Base-by-base conservation (phyloP, 2,113 vertebrate species). In the Lontra canadensis region DNA sequence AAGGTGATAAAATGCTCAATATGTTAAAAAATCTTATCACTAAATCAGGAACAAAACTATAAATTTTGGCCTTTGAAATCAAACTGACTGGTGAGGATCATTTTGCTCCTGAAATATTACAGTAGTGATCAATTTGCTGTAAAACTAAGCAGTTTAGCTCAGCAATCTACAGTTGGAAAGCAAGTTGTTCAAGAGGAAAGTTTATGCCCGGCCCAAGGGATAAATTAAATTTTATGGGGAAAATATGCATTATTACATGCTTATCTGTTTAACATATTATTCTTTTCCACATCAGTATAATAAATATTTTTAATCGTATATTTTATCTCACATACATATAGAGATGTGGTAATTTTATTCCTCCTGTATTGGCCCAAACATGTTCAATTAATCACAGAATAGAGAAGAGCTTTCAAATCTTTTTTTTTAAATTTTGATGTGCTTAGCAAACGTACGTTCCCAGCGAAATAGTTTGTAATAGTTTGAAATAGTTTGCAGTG, bases 61-160 rank as follows among this genome's bases (percentile, higher is more conserved):
- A 99, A 99, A 99, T 99, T 98, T 98, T 67, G 94, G 97, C 98
- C 98, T 99, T 98, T 98, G 98, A 99, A 99, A 99, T 98, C 98
- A 98, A 98, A 98, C 98, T 98, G 99, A 99, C 98, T 97, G 98
- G 97, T 98, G 97, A 98, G 98, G 98, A 99, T 99, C 99, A 99
- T 99, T 99, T 98, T 98, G 98, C 97, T 98, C 94, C 98, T 99
- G 99, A 99, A 99, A 99, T 99, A 99, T 99, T 99, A 99, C 97
- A 98, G 98, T 97, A 94, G 98, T 98, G 98, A 99, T 99, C 99
- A 99, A 99, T 99, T 99, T 98, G 98, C 98, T 99, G 97, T 98
- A 99, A 98, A 98, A 98, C 98, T 97, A 98, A 99, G 97, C 98
- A 96, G 98, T 99, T 98, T 98, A 98, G 98, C 98, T 99, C 98